Conservation (phyloP, 2,113 vertebrate genomes). For the Phasianus colchicus region DNA sequence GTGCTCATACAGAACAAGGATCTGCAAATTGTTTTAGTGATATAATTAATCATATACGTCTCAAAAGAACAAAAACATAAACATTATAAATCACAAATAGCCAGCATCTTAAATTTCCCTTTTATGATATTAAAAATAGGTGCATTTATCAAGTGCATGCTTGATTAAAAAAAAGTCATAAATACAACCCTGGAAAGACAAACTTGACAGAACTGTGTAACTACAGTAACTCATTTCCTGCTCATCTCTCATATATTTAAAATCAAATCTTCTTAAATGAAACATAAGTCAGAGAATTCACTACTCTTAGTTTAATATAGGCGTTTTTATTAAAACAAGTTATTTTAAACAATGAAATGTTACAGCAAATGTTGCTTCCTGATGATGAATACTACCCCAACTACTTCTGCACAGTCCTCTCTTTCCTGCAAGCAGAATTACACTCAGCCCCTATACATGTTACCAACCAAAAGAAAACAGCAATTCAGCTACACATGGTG, state of each 20-base stretch:
- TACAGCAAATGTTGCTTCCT: conserved; percentile 55
- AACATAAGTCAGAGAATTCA: background rate
- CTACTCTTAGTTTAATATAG: background rate
- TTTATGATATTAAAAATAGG: background rate
- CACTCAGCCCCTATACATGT: background rate
- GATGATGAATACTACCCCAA: conserved; percentile 73
- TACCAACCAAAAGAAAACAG: background rate
- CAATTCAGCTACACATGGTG: conserved; percentile 1
- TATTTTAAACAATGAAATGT: background rate
- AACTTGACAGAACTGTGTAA: conserved; percentile 57
- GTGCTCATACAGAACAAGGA: accelerated
- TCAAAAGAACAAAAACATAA: background rate
- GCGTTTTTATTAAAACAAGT: background rate
- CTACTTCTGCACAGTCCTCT: conserved; percentile 58
- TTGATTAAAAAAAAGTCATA: background rate
- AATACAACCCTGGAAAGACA: conserved; percentile 16
- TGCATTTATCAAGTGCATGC: background rate
- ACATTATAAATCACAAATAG: background rate
- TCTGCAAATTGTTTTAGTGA: background rate
- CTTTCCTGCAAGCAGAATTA: conserved; percentile 39
- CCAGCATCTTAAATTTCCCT: background rate
- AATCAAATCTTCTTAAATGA: background rate
- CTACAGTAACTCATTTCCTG: conserved; percentile 30
- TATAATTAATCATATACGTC: background rate
- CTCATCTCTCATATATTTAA: conserved; percentile 19